A percentile compares a stretch with the other conserved stretches of the same genome.
Evolutionary conservation across 92 coral and sea anemone genomes (phyloP).

Genomic region (Phenganax stokvisi): DNA sequence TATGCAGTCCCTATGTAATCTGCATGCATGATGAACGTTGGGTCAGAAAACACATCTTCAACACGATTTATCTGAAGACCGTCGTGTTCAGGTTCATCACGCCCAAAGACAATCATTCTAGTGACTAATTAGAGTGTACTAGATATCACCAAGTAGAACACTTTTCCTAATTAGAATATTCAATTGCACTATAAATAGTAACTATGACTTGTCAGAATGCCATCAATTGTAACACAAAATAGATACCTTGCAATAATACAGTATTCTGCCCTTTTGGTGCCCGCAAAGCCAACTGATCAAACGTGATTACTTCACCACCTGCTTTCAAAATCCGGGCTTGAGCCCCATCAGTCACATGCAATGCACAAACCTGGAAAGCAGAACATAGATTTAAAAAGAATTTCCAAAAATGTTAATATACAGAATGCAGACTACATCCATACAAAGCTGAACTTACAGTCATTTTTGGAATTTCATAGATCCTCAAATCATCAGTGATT

Average conservation of each 20-base stretch:
- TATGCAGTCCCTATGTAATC: background rate
- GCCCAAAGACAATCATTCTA: conserved; percentile 39
- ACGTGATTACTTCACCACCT: conserved; percentile 94
- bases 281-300: conserved; percentile 93
- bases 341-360: conserved; percentile 80
- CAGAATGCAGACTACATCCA: no score
- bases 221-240: background rate
- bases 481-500: conserved; percentile 75
- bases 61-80: conserved; percentile 99
- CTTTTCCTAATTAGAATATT: no score
- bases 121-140: no score
- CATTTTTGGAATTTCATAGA: conserved; percentile 81
- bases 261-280: conserved; percentile 98
- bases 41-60: conserved; percentile 97
- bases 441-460: conserved; percentile 51
- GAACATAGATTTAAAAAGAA: background rate
- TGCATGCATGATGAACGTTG: conserved; percentile 20
- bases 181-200: no score
- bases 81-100: conserved; percentile 95
- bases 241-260: conserved; percentile 83
- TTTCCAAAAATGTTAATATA: background rate
- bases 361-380: conserved; percentile 70
- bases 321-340: conserved; percentile 98
- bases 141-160: no score
- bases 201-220: background rate